Evolutionary conservation across 2,888 invertebrate genomes (phyloP), one percentile per base, ranked within the genome.

Genomic region (Scaptomyza parva): DNA sequence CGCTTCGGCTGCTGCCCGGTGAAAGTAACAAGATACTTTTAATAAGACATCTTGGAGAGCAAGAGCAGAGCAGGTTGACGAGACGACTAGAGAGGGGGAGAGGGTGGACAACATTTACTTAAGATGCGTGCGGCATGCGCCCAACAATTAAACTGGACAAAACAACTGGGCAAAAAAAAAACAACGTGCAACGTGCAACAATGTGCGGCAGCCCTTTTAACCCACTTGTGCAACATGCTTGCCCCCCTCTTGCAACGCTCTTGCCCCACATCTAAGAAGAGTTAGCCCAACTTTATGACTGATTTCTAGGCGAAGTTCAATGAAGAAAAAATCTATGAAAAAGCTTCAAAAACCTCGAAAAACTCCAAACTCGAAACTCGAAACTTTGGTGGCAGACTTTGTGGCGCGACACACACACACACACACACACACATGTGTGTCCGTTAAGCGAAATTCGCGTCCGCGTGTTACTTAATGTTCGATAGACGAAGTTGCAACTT

Each of bases 41-140:
- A 88, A 86, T 86, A 88, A 88, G 88, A 85, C 88, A 85, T 87
- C 80, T 78, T n/a, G n/a, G n/a, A n/a, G n/a, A n/a, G n/a, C n/a
- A 74, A 76, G 58, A 66, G 65, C 47, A 41, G 28, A 35, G 30
- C 55, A 33, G 55, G 24, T 40, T n/a, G 37, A 20, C 26, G 57
- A 35, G 17, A 44, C 9, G 14, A n/a, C 1, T 2, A 0, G 8
- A 18, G n/a, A 1, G 24, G 8, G 9, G 7, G 2, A 9, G 0
- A 0, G 24, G 7, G 1, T 7, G 11, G 12, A 7, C 6, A 8
- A 66, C 71, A 63, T 75, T 76, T 60, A 76, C 67, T 85, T 86
- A 73, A 83, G 84, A 77, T 88, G 79, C 76, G 76, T 69, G 59
- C 71, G 60, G 74, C 76, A 62, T 78, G 71, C 76, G 78, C 71